Percentiles rank a stretch among this genome's conserved stretches.
phyloP scores from a whole-genome alignment of 2,113 vertebrate species.

The Phylloscopus trochiloides region DNA sequence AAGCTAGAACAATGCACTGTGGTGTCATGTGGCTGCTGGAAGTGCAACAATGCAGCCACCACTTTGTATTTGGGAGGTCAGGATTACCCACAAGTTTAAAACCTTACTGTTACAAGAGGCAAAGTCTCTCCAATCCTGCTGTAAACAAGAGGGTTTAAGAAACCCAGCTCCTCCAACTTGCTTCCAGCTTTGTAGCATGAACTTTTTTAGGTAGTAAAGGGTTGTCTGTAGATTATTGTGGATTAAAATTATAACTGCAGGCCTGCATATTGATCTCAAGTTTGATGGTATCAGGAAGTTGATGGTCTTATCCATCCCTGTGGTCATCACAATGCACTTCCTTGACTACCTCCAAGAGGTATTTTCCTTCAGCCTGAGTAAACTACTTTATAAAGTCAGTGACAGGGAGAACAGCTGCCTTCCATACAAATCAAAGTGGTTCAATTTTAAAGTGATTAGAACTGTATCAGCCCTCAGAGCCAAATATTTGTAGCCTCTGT shows the following conservation, averaged over 20 bases:
- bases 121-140: neutral
- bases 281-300: neutral
- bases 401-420: neutral
- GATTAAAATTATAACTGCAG: neutral
- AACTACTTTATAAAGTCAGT: neutral
- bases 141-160: neutral
- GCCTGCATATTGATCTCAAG: neutral
- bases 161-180: rapidly evolving
- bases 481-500: neutral
- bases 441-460: neutral
- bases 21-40: neutral
- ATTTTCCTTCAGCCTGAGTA: neutral
- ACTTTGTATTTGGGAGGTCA: neutral
- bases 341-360: neutral
- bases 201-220: neutral
- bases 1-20: neutral
- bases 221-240: neutral
- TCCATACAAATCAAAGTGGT: neutral
- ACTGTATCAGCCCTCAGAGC: neutral
- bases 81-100: neutral
- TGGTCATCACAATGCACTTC: neutral
- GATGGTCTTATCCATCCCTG: neutral
- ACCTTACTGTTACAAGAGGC: neutral
- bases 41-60: neutral
- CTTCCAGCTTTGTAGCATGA: neutral